Base-by-base conservation (phyloP, 2,113 vertebrate genomes). In the Lota lota region DNA sequence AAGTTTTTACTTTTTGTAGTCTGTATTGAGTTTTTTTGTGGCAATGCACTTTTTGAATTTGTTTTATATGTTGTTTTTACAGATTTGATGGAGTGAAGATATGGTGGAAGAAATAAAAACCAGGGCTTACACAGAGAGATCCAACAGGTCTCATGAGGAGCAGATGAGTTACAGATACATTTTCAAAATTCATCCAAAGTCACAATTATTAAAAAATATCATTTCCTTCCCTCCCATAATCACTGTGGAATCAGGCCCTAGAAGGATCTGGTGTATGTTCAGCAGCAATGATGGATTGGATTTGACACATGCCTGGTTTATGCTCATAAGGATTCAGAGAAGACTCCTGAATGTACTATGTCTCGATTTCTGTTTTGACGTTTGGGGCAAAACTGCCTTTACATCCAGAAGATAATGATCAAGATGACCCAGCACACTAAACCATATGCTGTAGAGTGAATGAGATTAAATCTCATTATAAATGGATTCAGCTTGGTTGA, bases 281-380 rank as follows among this genome's bases (percentile, higher is more conserved):
- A 4, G 33, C 70, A 19, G 67, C 50, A 58, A 54, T 64, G 64
- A 59, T 67, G 61, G 68, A 76, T 74, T 53, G 18, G 74, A 71
- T 79, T 72, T 76, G 24, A 79, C 75, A 73, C 66, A 68, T 72
- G 77, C 82, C 73, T 88, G 76, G 76, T 81, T 85, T 83, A 88
- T 84, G 83, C 53, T 78, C 83, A 84, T 86, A 63, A 76, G 68
- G 63, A 64, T 82, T 83, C 50, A 70, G 54, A 81, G 20, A 64
- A 78, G 64, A 28, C 54, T 79, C 70, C 64, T 73, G 59, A 79
- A 79, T 64, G 60, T 61, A 8, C 64, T 11, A 7, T 33, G 10
- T 63, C 61, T 63, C 50, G 57, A 53, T 71, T 17, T 74, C 22
- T 69, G 4, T 70, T 73, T 71, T 4, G 6, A 15, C 2, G 76